Base-by-base conservation (phyloP, 1,140 invertebrate species). In the Sminthurinus signatus region DNA sequence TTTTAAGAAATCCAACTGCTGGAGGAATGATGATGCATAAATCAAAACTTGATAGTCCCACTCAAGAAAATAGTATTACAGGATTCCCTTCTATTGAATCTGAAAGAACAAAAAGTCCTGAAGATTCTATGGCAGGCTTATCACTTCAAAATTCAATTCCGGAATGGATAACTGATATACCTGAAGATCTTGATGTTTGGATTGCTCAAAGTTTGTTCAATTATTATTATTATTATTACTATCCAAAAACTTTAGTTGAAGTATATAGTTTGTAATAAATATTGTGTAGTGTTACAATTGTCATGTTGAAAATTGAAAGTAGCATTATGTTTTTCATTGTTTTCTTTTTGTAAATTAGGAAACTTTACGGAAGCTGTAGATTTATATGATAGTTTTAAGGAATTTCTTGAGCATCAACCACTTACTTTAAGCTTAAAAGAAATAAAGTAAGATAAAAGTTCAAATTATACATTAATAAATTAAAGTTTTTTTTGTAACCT, bases 331-430 rank as follows among this genome's bases (percentile, higher is more conserved):
- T n/a, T n/a, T n/a, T n/a, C n/a, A n/a, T n/a, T n/a, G n/a, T n/a
- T n/a, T n/a, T n/a, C n/a, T n/a, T n/a, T n/a, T n/a, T n/a, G n/a
- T n/a, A n/a, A n/a, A n/a, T n/a, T n/a, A n/a, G n/a, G 96, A 71
- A 91, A 97, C 75, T 97, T 98, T 76, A 93, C 97, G 76, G 89
- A 94, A 74, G 93, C 96, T 19, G 89, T 95, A 63, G 83, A 85
- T 64, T 79, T 96, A 10, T 85, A 98, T 56, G 84, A 90, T 68
- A 88, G 85, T 78, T 85, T 85, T 0, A 82, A 82, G 68, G 77
- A 81, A 2, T 88, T 82, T 48, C 68, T 74, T 8, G 69, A 74
- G 14, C 29, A 60, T 0, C 51, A 64, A 21, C 64, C 65, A 25
- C 36, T 63, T 19, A 60, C 63, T n/a, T n/a, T 56, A 12, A 63